Percentiles rank a stretch among this genome's conserved stretches.
phyloP scores from a whole-genome alignment of 2,797 vertebrate species.

The Cuniculus paca region DNA sequence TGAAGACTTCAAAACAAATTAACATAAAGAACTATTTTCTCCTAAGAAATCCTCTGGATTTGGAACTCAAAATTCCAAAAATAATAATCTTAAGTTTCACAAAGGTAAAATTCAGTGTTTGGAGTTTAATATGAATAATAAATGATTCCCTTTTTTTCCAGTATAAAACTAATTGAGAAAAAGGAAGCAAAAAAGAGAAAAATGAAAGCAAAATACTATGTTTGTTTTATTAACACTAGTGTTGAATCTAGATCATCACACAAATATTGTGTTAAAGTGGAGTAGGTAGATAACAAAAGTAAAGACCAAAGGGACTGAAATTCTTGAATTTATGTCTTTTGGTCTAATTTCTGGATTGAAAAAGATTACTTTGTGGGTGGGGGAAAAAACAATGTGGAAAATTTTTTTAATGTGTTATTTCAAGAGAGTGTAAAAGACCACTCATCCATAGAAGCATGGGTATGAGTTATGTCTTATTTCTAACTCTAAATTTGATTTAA shows the following conservation, averaged over 20 bases:
- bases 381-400: background rate
- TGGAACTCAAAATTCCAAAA: background rate
- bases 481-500: background rate
- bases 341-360: background rate
- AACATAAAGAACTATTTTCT: background rate
- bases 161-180: background rate
- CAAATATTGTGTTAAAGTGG: background rate
- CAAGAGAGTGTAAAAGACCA: background rate
- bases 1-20: background rate
- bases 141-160: background rate
- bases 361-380: background rate
- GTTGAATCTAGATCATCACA: background rate
- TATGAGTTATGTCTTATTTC: background rate
- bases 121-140: background rate
- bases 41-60: background rate
- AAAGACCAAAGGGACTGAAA: background rate
- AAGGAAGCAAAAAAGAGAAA: background rate
- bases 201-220: too few species aligned
- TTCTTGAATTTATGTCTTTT: background rate
- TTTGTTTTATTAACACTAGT: background rate
- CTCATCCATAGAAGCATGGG: background rate
- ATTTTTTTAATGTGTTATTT: background rate
- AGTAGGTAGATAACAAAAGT: background rate
- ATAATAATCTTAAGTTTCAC: background rate
- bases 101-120: background rate